Evolutionary conservation across 2,797 vertebrate species (phyloP).

Genomic region (Synaphobranchus kaupii): DNA sequence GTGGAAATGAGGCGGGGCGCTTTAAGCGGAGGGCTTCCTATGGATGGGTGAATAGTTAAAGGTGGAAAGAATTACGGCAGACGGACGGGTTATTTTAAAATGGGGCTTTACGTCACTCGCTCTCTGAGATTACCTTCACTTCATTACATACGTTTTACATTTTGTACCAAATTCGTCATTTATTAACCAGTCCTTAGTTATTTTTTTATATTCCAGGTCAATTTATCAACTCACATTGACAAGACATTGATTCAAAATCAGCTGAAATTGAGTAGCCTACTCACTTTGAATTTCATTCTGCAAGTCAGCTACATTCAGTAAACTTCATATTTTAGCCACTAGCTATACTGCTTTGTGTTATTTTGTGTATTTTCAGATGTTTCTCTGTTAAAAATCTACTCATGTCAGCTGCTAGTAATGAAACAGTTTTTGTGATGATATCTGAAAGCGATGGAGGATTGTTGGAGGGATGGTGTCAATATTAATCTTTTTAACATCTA

Average conservation of each 20-base stretch:
- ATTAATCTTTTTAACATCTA: no score
- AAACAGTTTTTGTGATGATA: background rate
- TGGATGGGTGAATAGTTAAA: background rate
- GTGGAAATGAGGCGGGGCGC: slow-evolving; percentile 14
- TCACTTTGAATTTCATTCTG: no score
- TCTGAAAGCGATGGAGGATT: background rate
- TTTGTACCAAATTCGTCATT: background rate
- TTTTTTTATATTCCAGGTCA: background rate
- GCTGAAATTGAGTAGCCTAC: no score
- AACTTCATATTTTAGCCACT: background rate
- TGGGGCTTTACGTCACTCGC: background rate
- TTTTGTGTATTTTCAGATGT: no score
- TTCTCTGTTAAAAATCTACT: no score
- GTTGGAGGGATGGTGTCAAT: no score
- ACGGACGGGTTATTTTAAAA: background rate
- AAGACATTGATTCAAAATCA: no score
- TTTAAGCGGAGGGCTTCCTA: background rate
- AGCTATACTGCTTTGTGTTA: background rate
- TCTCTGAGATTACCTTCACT: background rate
- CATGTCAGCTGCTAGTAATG: background rate
- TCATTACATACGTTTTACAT: background rate
- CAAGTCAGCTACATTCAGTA: background rate
- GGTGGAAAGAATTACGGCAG: background rate
- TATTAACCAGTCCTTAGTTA: background rate
- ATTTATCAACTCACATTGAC: background rate